Evolutionary conservation across 2,888 invertebrate genomes (phyloP).

Genomic region (Lasioglossum zephyrum): DNA sequence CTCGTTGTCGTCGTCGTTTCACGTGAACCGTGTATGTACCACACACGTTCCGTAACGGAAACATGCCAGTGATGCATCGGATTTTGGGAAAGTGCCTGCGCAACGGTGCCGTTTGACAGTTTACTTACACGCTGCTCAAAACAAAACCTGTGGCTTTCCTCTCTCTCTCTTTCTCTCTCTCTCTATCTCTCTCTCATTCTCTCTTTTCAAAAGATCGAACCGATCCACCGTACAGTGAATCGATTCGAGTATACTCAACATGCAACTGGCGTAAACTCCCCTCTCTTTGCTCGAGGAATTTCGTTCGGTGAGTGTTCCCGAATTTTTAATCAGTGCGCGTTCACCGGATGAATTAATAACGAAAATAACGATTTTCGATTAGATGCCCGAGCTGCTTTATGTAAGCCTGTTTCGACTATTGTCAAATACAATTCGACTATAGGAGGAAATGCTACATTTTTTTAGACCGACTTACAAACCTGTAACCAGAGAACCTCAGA

Average conservation of each 20-base stretch:
- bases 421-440: background rate
- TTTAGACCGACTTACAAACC: background rate
- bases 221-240: constrained; percentile 6
- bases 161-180: background rate
- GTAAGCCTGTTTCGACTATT: background rate
- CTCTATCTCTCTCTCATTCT: no score
- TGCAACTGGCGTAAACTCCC: constrained; percentile 29
- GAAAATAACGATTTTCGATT: background rate
- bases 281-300: constrained; percentile 9
- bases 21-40: background rate
- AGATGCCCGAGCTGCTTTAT: constrained; percentile 4
- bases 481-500: background rate
- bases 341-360: no score
- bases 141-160: constrained; percentile 15
- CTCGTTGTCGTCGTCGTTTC: background rate
- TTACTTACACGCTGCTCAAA: constrained; percentile 24
- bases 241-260: background rate
- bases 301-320: constrained; percentile 42
- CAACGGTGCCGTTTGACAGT: constrained; percentile 56
- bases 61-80: constrained; percentile 34
- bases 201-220: background rate
- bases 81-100: constrained; percentile 11
- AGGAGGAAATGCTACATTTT: background rate
- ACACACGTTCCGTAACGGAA: constrained; percentile 3
- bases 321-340: background rate